Evolutionary conservation across 2,888 invertebrate species (phyloP), one percentile per base, ranked within the genome.

Genomic region (Xestia ashworthii): DNA sequence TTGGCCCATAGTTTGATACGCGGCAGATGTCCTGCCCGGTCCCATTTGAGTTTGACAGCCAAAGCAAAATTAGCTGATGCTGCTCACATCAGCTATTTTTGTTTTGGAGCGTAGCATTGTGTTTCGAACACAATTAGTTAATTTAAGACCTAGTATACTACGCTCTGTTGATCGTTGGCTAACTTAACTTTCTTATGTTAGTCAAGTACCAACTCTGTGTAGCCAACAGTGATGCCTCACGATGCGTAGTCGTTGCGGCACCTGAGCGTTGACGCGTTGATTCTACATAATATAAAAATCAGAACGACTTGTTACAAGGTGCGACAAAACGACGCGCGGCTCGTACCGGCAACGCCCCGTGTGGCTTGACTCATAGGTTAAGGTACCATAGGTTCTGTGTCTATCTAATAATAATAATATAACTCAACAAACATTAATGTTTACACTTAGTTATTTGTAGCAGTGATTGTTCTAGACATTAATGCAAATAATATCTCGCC

Each of bases 371-470:
- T 44, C 4, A 8, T 65, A 65, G 44, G 44, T 44, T 65, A 65
- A 44, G n/a, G 14, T 65, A 65, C n/a, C 44, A 16, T 65, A 65
- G 16, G n/a, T 22, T 76, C 16, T 44, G 81, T 80, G 67, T 62
- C 46, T 53, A 41, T 75, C 62, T 62, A 14, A 81, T 44, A 55
- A 44, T 44, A 55, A 44, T 55, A 67, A 50, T 58, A 74, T 65
- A 38, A 81, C 16, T 48, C 11, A 80, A 48, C 38, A 64, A 19
- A 38, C 38, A 74, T 78, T 9, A 50, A 77, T 62, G 68, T 68
- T 68, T 22, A 19, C 60, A 46, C n/a, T 44, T 44, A 32, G 22
- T n/a, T 32, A 2, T 77, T 41, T 32, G 58, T 41, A 66, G 25
- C 77, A 48, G 53, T 48, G 14, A 14, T 71, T 71, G 16, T 64